Percentiles rank a stretch among this genome's conserved stretches.
Conservation (phyloP, 2,797 vertebrate species). For the Meda fulgida region DNA sequence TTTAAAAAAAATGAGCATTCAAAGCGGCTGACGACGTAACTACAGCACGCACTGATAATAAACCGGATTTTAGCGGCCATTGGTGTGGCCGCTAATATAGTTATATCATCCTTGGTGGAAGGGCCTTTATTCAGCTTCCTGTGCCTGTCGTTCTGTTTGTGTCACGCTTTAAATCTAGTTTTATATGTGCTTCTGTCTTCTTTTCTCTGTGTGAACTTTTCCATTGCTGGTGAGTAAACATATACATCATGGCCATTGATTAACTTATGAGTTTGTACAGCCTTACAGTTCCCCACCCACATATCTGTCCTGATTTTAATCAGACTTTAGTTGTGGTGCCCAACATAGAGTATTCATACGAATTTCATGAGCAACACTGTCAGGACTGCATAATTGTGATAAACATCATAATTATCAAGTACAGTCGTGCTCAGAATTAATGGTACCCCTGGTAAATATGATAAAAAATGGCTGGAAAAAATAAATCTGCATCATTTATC, state of each 20-base stretch:
- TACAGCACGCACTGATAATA: background rate
- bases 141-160: constrained; percentile 66
- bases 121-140: constrained; percentile 39
- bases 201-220: constrained; percentile 80
- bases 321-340: constrained; percentile 33
- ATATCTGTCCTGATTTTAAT: constrained; percentile 5
- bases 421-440: too few species aligned
- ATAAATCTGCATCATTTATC: too few species aligned
- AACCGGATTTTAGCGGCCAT: background rate
- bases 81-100: background rate
- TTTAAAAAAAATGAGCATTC: background rate
- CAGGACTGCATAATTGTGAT: background rate
- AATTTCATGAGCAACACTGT: constrained; percentile 15
- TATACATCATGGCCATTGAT: constrained; percentile 51
- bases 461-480: too few species aligned
- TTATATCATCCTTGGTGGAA: background rate
- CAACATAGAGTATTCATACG: constrained; percentile 17
- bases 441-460: too few species aligned
- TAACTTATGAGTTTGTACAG: constrained; percentile 1
- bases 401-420: background rate
- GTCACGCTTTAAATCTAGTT: constrained; percentile 73
- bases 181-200: constrained; percentile 83
- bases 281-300: constrained; percentile 9
- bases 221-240: constrained; percentile 81
- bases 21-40: background rate